Evolutionary conservation across 2,113 vertebrate species (phyloP).

Genomic region (Cryptotis parvus): DNA sequence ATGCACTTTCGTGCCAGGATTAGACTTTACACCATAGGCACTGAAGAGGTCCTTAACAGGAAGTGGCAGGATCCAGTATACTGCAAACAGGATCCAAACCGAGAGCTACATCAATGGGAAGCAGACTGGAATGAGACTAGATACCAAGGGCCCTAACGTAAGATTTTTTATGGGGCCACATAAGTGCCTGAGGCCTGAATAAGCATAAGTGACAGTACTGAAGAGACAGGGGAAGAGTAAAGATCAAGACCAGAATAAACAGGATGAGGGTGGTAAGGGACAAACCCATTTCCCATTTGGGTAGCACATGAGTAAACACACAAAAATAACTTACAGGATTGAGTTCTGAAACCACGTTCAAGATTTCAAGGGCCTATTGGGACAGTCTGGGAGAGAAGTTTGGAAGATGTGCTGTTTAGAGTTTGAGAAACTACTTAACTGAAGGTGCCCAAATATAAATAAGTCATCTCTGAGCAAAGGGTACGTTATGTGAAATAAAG

Average conservation of each 20-base stretch:
- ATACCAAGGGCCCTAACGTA: background rate
- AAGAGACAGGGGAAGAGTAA: background rate
- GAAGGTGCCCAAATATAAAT: background rate
- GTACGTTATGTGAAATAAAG: background rate
- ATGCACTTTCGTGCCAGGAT: conserved; percentile 14
- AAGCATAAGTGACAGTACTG: background rate
- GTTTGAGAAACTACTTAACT: conserved; percentile 17
- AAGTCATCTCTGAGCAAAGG: conserved; percentile 19
- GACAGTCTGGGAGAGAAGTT: background rate
- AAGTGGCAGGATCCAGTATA: conserved; percentile 8
- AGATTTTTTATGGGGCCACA: background rate
- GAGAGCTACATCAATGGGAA: conserved; percentile 15
- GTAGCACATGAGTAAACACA: background rate
- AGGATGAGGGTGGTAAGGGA: background rate
- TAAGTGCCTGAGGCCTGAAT: background rate
- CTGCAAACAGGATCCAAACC: conserved; percentile 37
- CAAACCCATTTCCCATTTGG: conserved; percentile 16
- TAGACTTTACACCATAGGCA: conserved; percentile 13
- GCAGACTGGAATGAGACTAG: background rate
- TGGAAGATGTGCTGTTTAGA: background rate
- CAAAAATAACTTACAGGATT: background rate
- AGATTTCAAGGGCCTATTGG: background rate
- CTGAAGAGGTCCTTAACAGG: conserved; percentile 47
- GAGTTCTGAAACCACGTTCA: background rate
- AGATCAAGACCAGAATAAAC: background rate